Percentiles rank a stretch among this genome's conserved stretches.
These are phyloP conservation scores for Eolophus roseicapilla DNA, from an alignment of 2,113 vertebrate genomes.

Conservation along the genomic window DNA sequence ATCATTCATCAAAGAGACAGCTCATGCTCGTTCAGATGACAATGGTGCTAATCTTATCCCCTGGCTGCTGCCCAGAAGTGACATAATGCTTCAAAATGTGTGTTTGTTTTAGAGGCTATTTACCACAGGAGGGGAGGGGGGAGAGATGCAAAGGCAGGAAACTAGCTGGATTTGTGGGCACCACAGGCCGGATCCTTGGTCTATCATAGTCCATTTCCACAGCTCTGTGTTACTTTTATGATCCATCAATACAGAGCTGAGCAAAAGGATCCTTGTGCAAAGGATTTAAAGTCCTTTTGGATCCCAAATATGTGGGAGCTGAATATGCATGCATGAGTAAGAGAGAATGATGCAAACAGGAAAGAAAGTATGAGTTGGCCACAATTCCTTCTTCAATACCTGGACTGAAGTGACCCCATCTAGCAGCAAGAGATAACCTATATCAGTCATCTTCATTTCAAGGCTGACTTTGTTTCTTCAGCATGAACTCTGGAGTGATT, in stretches of 20 bases:
- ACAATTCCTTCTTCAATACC: neutral
- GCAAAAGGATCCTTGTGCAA: neutral
- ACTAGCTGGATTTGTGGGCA: neutral
- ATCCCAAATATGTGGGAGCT: neutral
- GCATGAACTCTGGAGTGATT: neutral
- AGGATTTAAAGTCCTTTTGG: neutral
- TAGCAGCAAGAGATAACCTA: neutral
- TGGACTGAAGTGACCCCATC: neutral
- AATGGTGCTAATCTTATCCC: constrained; percentile 60
- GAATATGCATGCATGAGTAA: neutral
- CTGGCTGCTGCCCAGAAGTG: constrained; percentile 54
- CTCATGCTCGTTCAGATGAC: constrained; percentile 49
- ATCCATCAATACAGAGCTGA: neutral
- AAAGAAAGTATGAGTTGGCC: neutral
- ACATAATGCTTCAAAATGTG: constrained; percentile 43
- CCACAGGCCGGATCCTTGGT: neutral
- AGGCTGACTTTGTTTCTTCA: neutral
- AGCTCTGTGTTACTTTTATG: neutral
- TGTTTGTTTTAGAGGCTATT: constrained; percentile 38
- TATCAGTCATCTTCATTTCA: neutral
- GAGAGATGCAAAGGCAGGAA: neutral
- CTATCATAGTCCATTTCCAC: neutral
- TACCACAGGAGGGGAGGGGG: neutral
- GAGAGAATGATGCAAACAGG: neutral
- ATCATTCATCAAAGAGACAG: constrained; percentile 68